Percentiles rank a stretch among this genome's conserved stretches.
Evolutionary conservation across 2,888 invertebrate species (phyloP).

Genomic region (Slavum lentiscoides): DNA sequence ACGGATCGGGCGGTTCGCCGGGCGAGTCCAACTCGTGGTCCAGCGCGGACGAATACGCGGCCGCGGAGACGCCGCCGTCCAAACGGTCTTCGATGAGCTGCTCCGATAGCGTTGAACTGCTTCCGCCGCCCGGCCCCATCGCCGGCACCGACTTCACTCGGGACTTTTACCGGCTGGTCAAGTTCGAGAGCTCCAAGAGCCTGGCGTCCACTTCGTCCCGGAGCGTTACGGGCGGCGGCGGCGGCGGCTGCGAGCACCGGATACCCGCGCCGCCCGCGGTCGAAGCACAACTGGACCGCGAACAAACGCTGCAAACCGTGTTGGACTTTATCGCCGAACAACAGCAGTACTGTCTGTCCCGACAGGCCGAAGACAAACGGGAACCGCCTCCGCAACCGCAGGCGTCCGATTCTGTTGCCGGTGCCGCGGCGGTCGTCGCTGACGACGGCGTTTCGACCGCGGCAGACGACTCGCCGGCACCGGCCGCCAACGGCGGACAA

Average conservation of each 20-base stretch:
- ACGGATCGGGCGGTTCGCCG: conserved; percentile 39
- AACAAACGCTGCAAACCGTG: conserved; percentile 73
- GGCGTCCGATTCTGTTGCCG: conserved; percentile 22
- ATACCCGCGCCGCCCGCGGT: conserved; percentile 49
- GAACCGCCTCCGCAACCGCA: conserved; percentile 44
- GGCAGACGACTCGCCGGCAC: neutral
- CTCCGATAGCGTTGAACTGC: conserved; percentile 60
- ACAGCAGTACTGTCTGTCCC: conserved; percentile 70
- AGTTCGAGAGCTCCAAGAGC: conserved; percentile 80
- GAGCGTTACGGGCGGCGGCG: conserved; percentile 53
- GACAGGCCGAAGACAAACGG: conserved; percentile 64
- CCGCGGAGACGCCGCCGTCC: conserved; percentile 64
- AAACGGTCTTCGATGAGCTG: conserved; percentile 66
- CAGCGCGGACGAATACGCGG: conserved; percentile 60
- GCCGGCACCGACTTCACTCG: conserved; percentile 75
- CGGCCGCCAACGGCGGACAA: too few species aligned
- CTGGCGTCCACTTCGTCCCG: conserved; percentile 60
- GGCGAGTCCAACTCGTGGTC: conserved; percentile 63
- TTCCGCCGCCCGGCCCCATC: conserved; percentile 59
- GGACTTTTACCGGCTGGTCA: conserved; percentile 78
- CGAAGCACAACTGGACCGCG: conserved; percentile 65
- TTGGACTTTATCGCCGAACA: conserved; percentile 77
- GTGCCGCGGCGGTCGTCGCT: conserved; percentile 55
- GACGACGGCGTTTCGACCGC: conserved; percentile 47
- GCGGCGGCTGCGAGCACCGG: conserved; percentile 42